phyloP scores from a whole-genome alignment of 2,113 vertebrate genomes.

The Piaya cayana region DNA sequence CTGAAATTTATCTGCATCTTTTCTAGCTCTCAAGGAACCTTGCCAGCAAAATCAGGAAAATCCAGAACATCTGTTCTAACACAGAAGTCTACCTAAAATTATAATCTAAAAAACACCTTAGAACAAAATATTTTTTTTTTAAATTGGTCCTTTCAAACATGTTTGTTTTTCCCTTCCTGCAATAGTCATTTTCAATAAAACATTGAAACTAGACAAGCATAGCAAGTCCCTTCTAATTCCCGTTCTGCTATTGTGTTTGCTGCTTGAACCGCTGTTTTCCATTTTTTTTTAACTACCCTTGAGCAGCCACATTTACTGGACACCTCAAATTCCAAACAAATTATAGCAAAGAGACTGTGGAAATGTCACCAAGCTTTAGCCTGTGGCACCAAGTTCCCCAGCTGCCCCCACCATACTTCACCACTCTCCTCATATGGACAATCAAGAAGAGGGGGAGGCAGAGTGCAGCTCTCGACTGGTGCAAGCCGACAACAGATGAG shows the following conservation, averaged over 20 bases:
- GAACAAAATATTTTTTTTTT: not conserved
- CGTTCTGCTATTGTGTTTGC: not conserved
- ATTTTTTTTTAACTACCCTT: not conserved
- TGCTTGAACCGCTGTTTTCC: not conserved
- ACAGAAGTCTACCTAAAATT: not conserved
- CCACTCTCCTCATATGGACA: not conserved
- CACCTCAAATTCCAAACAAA: not conserved
- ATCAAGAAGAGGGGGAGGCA: not conserved
- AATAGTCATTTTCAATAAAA: not conserved
- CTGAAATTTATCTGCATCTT: not conserved
- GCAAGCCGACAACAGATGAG: not conserved
- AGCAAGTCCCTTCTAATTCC: not conserved
- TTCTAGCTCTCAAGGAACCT: not conserved
- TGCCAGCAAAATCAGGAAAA: not conserved
- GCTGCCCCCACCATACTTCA: not conserved
- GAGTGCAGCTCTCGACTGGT: not conserved
- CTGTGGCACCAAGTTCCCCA: not conserved
- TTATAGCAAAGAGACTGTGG: not conserved
- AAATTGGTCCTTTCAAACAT: not conserved
- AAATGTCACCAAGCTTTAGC: constrained; percentile 33
- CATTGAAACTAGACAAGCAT: not conserved
- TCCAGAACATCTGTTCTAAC: not conserved
- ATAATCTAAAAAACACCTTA: not conserved
- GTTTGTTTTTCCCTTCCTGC: not conserved
- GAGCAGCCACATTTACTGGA: not conserved